Conservation (phyloP, 2,888 invertebrate genomes). For the Xanthostigma xanthostigma region DNA sequence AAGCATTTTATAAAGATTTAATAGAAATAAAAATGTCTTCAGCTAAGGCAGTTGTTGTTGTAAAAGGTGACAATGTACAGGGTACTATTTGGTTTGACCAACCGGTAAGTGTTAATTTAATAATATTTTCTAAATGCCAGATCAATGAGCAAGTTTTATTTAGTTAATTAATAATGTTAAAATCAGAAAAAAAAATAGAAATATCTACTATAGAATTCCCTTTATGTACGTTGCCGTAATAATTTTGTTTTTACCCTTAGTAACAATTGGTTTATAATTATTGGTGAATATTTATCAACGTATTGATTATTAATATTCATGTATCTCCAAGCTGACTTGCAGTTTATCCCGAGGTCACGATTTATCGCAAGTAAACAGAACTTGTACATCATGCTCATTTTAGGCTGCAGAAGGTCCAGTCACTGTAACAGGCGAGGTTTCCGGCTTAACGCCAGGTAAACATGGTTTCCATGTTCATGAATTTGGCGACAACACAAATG, state of each 20-base stretch:
- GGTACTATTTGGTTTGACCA: slow-evolving; percentile 74
- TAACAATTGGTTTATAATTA: no score
- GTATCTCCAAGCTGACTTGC: no score
- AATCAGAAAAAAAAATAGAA: background rate
- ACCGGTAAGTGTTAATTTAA: slow-evolving; percentile 30
- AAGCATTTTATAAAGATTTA: no score
- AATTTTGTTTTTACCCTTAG: no score
- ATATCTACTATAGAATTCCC: no score
- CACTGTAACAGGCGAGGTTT: slow-evolving; percentile 66
- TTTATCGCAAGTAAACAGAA: background rate
- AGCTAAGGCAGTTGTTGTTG: slow-evolving; percentile 69
- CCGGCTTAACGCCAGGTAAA: slow-evolving; percentile 58
- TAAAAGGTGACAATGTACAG: slow-evolving; percentile 63
- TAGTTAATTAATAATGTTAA: slow-evolving; percentile 8
- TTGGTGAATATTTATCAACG: no score
- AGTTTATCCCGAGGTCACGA: no score
- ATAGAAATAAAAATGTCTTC: no score
- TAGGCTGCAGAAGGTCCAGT: slow-evolving; percentile 51
- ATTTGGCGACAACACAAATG: slow-evolving; percentile 91
- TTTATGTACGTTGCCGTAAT: no score
- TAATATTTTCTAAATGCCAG: background rate
- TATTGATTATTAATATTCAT: no score
- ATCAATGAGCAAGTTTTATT: slow-evolving; percentile 5
- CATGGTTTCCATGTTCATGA: slow-evolving; percentile 94
- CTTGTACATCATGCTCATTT: slow-evolving; percentile 15